These are phyloP conservation scores for Emys orbicularis DNA, from an alignment of 2,797 vertebrate species.

Conservation along the genomic window DNA sequence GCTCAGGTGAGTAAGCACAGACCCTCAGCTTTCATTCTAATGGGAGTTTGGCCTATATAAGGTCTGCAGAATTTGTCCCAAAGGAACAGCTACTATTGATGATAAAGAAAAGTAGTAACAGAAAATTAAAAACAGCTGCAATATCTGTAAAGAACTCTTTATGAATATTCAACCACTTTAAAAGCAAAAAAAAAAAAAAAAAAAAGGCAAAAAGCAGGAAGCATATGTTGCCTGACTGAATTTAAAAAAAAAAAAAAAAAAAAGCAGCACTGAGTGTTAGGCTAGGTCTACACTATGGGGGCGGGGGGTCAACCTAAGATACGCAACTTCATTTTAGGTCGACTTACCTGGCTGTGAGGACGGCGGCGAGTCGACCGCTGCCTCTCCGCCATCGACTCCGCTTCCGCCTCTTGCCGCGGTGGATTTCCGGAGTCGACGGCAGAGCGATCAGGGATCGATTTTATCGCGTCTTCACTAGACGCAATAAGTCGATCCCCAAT, in stretches of 20 bases:
- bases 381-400: too few relatives aligned
- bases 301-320: too few relatives aligned
- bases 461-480: too few relatives aligned
- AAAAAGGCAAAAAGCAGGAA: not conserved
- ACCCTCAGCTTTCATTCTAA: not conserved
- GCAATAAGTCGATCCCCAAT: too few relatives aligned
- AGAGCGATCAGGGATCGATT: too few relatives aligned
- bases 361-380: too few relatives aligned
- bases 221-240: not conserved
- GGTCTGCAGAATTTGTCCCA: not conserved
- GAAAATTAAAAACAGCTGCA: conserved; percentile 35
- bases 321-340: too few relatives aligned
- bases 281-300: too few relatives aligned
- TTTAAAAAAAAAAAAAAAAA: not conserved
- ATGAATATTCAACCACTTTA: conserved; percentile 54
- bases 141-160: conserved; percentile 23
- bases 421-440: too few relatives aligned
- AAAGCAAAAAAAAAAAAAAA: not conserved
- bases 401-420: too few relatives aligned
- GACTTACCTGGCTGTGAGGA: too few relatives aligned
- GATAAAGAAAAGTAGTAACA: conserved; percentile 27
- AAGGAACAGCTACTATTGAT: conserved; percentile 33
- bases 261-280: not conserved
- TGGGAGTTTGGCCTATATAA: not conserved
- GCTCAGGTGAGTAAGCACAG: not conserved